Evolutionary conservation across 2,888 invertebrate species (phyloP), one percentile per base, ranked within the genome.

Genomic region (Drosophila leonis): DNA sequence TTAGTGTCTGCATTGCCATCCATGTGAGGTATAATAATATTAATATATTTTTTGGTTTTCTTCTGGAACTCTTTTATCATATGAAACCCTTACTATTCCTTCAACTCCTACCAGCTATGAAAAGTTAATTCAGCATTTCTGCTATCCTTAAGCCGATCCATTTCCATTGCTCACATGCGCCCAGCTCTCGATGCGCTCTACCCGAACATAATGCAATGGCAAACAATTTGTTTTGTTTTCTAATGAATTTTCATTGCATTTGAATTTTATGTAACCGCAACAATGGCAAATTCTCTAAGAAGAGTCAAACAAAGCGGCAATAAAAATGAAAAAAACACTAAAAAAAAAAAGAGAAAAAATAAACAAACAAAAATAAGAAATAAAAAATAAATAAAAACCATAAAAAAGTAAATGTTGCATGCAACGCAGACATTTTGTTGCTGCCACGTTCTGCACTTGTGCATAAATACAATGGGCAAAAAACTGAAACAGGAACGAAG

Each of bases 401-500:
- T 29, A 73, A 37, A 54, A 65, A 57, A 39, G 46, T 67, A 78
- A 75, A 78, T 75, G 62, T 75, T 76, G 75, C 81, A 78, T 70
- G 72, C 71, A 80, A 64, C 72, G 70, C 83, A 67, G 68, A 67
- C 80, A 82, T 75, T 82, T 82, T 67, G 74, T 59, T 66, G 82
- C 69, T 83, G 73, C 75, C 69, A 77, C 55, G 84, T 88, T 84
- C 88, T 76, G 88, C 84, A 75, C 81, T 88, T 80, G 81, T 88
- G 84, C 88, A 88, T 83, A 85, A 85, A 73, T 65, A 88, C 87
- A 84, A 88, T 75, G 60, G 64, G 56, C 59, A 71, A 68, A 66
- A 42, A 56, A 42, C 15, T 9, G 27, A 37, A 52, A 37, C 37
- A 49, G 18, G 10, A 42, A 55, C 39, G 42, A 33, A 60, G 9